Evolutionary conservation across 2,797 vertebrate species (phyloP).

Genomic region (Eulemur mongoz): DNA sequence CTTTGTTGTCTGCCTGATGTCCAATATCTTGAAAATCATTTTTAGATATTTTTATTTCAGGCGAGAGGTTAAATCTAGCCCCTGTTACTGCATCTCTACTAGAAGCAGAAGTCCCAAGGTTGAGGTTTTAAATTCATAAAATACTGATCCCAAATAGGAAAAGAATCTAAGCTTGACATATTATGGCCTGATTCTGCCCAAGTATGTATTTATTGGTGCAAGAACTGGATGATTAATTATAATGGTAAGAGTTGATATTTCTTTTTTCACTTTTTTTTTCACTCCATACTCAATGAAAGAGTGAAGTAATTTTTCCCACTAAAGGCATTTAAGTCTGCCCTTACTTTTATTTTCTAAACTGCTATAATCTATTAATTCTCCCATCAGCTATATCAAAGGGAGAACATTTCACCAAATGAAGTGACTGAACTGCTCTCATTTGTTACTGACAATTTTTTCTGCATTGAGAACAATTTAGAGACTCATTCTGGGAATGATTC

Average conservation of each 20-base stretch:
- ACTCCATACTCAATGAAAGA: neutral
- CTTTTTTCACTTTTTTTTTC: neutral
- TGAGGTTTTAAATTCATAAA: neutral
- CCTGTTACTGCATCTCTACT: neutral
- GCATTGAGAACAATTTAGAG: conserved; percentile 23
- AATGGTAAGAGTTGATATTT: neutral
- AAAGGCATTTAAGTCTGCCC: neutral
- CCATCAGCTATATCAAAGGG: neutral
- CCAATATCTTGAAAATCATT: neutral
- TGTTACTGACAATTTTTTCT: neutral
- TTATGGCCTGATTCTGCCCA: neutral
- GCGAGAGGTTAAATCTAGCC: neutral
- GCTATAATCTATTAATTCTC: neutral
- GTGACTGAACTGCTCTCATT: neutral
- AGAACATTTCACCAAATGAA: neutral
- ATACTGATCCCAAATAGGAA: neutral
- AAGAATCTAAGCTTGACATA: neutral
- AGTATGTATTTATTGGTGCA: neutral
- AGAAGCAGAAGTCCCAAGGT: neutral
- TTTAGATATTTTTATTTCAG: neutral
- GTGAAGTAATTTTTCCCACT: neutral
- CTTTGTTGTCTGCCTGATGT: neutral
- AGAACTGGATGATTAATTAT: neutral
- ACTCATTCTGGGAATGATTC: neutral
- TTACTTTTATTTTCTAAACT: neutral